Evolutionary conservation across 2,113 vertebrate genomes (phyloP).

Genomic region (Trogon melanurus): DNA sequence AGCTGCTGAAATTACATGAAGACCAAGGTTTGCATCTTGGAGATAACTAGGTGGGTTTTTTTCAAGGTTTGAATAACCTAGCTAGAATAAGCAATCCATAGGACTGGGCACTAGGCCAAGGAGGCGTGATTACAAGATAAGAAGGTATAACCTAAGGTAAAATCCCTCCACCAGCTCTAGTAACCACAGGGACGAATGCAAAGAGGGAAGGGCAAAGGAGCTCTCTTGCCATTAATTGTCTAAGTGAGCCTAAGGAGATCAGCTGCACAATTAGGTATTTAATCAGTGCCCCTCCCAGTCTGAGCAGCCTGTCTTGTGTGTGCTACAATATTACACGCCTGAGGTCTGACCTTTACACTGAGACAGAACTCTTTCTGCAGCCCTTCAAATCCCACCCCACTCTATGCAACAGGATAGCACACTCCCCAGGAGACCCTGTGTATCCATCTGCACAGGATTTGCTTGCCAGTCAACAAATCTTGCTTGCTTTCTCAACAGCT

Average conservation of each 20-base stretch:
- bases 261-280: constrained; percentile 20
- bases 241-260: constrained; percentile 37
- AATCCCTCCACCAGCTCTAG: neutral
- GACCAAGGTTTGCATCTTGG: neutral
- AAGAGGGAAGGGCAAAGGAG: neutral
- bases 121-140: neutral
- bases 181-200: neutral
- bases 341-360: neutral
- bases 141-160: neutral
- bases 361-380: neutral
- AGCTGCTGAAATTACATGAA: neutral
- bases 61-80: neutral
- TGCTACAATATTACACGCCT: neutral
- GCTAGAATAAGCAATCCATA: neutral
- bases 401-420: neutral
- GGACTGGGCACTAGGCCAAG: neutral
- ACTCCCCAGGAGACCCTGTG: neutral
- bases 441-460: neutral
- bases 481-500: neutral
- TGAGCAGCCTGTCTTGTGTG: neutral
- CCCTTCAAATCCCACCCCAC: neutral
- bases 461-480: neutral
- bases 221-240: constrained; percentile 31
- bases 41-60: neutral
- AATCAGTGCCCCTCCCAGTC: constrained; percentile 6